These are phyloP conservation scores for Steinernema khuongi DNA, from an alignment of 1,140 invertebrate species.

Conservation along the genomic window DNA sequence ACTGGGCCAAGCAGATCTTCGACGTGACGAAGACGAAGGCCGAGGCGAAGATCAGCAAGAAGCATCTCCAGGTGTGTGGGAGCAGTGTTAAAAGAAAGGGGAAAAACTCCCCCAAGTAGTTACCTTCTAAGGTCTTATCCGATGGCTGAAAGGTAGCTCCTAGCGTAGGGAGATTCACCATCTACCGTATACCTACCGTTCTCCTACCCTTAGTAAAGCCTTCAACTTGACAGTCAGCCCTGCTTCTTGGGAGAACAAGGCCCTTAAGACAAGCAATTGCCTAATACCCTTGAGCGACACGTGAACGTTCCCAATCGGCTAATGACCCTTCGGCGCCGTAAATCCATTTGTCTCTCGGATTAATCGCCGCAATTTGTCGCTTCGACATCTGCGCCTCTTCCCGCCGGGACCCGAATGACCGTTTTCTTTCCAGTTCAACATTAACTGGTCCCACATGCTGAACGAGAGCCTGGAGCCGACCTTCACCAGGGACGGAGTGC, in stretches of 20 bases:
- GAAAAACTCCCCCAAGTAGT: not conserved
- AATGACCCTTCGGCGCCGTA: not conserved
- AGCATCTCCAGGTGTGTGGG: slow-evolving; percentile 53
- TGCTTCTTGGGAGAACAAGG: too few species aligned
- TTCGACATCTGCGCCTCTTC: not conserved
- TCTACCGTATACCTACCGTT: too few species aligned
- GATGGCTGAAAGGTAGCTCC: too few species aligned
- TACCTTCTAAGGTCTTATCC: too few species aligned
- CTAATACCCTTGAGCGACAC: not conserved
- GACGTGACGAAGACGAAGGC: slow-evolving; percentile 56
- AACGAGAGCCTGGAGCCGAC: slow-evolving; percentile 54
- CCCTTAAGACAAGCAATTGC: too few species aligned
- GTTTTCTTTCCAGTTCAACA: slow-evolving; percentile 42
- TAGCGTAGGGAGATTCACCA: too few species aligned
- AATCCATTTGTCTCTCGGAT: not conserved
- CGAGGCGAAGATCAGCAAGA: slow-evolving; percentile 52
- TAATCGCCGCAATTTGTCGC: not conserved
- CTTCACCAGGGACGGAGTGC: slow-evolving; percentile 38
- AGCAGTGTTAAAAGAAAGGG: not conserved
- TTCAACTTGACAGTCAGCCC: too few species aligned
- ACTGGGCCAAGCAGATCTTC: slow-evolving; percentile 59
- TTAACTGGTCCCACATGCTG: slow-evolving; percentile 60
- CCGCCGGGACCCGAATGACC: not conserved
- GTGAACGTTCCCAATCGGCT: not conserved
- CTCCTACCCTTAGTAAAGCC: too few species aligned